A percentile compares a stretch with the other conserved stretches of the same genome.
These are phyloP conservation scores for Lasioglossum figueresi DNA, from an alignment of 2,888 invertebrate species.

Conservation along the genomic window DNA sequence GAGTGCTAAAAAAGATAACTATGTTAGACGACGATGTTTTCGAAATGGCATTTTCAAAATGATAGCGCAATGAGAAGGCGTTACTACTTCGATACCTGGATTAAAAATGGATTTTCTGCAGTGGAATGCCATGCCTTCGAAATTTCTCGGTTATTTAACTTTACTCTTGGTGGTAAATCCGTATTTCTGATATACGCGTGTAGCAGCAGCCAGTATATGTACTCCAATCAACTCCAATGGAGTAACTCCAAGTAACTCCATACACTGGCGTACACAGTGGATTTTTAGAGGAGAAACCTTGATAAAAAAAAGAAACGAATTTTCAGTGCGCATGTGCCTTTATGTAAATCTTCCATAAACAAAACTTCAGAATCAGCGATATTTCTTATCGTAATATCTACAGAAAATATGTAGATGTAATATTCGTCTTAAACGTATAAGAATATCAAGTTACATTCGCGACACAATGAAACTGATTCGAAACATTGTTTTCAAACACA, in stretches of 20 bases:
- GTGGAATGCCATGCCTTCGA: slow-evolving; percentile 77
- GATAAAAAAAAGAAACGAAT: neutral
- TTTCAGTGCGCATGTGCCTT: neutral
- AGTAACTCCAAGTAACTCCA: too few species aligned
- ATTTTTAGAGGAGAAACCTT: neutral
- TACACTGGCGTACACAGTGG: neutral
- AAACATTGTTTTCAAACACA: neutral
- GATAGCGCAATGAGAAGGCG: neutral
- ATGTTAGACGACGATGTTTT: neutral
- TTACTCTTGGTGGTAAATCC: neutral
- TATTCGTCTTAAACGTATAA: neutral
- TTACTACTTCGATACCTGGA: slow-evolving; percentile 76
- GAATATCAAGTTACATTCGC: neutral
- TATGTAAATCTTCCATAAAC: neutral
- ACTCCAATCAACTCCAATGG: too few species aligned
- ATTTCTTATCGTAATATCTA: neutral
- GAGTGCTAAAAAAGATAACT: slow-evolving; percentile 82
- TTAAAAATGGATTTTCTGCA: slow-evolving; percentile 77
- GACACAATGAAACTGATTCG: neutral
- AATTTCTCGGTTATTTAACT: neutral
- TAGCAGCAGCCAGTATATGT: neutral
- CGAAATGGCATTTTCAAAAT: neutral
- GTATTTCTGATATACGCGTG: neutral
- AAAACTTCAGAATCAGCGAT: neutral
- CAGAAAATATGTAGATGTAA: neutral